Percentiles rank a stretch among this genome's conserved stretches.
These are phyloP conservation scores for Amblyopsis hoosieri DNA, from an alignment of 2,797 vertebrate species.

Conservation along the genomic window DNA sequence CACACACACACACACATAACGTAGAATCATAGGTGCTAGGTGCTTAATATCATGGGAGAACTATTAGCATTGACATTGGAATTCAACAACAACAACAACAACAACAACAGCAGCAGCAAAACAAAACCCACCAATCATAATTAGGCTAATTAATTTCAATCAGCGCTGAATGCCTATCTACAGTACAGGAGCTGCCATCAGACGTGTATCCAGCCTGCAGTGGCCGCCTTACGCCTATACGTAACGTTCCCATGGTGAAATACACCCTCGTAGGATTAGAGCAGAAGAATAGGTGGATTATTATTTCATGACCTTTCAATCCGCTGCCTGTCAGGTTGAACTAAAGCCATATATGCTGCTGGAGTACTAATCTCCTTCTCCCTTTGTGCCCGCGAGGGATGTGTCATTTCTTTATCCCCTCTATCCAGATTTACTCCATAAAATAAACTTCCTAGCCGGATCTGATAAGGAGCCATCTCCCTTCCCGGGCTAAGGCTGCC, in stretches of 20 bases:
- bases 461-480: conserved; percentile 79
- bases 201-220: conserved; percentile 72
- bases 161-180: conserved; percentile 71
- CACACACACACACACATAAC: conserved; percentile 81
- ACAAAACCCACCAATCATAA: conserved; percentile 74
- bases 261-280: conserved; percentile 79
- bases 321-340: conserved; percentile 79
- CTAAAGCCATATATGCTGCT: conserved; percentile 81
- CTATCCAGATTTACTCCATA: conserved; percentile 80
- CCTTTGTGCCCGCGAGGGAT: conserved; percentile 78
- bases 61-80: conserved; percentile 81
- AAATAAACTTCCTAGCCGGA: conserved; percentile 80
- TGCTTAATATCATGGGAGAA: conserved; percentile 49
- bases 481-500: conserved; percentile 72
- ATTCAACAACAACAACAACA: conserved; percentile 39
- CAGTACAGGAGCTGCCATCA: conserved; percentile 62
- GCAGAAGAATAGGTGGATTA: conserved; percentile 78
- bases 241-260: conserved; percentile 73
- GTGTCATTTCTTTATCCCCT: conserved; percentile 81
- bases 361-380: conserved; percentile 78
- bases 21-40: neutral
- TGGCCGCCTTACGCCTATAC: conserved; percentile 64
- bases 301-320: conserved; percentile 82
- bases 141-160: conserved; percentile 78
- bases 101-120: neutral